Conservation (phyloP, 2,888 invertebrate species). For the Parthenolecanium corni region DNA sequence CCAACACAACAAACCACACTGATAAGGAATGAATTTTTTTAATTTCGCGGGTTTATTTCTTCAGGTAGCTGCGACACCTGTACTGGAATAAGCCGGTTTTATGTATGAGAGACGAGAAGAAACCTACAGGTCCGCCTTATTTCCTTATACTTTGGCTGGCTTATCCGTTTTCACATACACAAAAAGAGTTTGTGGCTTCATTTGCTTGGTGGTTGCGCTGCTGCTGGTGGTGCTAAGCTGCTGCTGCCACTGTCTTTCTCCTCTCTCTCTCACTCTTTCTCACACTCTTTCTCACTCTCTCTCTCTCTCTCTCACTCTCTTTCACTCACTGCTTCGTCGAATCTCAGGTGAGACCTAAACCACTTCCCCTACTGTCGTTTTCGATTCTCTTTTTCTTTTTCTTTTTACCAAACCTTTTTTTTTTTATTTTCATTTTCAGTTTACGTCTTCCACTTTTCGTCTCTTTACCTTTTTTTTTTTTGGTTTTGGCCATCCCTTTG, state of each 20-base stretch:
- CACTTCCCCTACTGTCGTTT: conserved; percentile 23
- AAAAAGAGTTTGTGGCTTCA: conserved; percentile 8
- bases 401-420: neutral
- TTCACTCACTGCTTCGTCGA: conserved; percentile 6
- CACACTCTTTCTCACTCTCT: no score
- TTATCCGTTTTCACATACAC: conserved; percentile 6
- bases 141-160: conserved; percentile 25
- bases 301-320: neutral
- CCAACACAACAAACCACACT: conserved; percentile 18
- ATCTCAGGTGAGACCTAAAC: conserved; percentile 29
- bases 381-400: no score
- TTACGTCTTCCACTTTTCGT: conserved; percentile 24
- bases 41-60: conserved; percentile 26
- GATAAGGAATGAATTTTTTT: conserved; percentile 26
- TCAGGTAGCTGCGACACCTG: conserved; percentile 28
- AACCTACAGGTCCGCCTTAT: conserved; percentile 27
- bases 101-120: neutral
- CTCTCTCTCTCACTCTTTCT: no score
- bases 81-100: conserved; percentile 27
- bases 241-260: no score
- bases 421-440: neutral
- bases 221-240: neutral
- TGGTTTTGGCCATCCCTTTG: conserved; percentile 8
- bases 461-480: conserved; percentile 1
- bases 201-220: conserved; percentile 14